These are phyloP conservation scores for Drosophila yakuba DNA, from an alignment of 1,140 invertebrate species.

Conservation along the genomic window DNA sequence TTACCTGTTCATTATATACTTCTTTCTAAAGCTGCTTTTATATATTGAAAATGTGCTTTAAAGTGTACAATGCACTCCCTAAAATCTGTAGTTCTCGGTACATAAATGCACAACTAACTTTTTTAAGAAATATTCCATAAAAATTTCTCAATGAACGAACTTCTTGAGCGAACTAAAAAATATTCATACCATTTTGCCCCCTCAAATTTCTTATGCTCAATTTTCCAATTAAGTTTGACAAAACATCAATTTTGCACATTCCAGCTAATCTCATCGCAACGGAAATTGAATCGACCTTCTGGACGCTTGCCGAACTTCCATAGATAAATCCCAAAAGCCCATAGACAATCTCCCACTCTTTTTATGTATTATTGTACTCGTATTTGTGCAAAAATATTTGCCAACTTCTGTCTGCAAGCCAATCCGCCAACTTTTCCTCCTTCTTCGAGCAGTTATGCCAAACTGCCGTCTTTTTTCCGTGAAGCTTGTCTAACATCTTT, in stretches of 20 bases:
- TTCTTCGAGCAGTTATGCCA: constrained; percentile 49
- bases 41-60: too few species aligned
- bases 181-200: background rate
- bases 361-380: constrained; percentile 2
- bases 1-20: background rate
- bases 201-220: constrained; percentile 22
- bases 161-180: constrained; percentile 1
- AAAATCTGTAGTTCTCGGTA: background rate
- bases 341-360: constrained; percentile 26
- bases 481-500: constrained; percentile 42
- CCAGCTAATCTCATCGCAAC: constrained; percentile 39
- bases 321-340: constrained; percentile 38
- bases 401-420: constrained; percentile 52
- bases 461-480: constrained; percentile 33
- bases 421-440: constrained; percentile 35
- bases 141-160: background rate
- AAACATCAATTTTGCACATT: constrained; percentile 49
- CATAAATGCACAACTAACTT: background rate
- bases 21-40: too few species aligned
- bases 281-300: constrained; percentile 46
- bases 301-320: background rate
- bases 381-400: constrained; percentile 52
- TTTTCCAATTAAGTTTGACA: constrained; percentile 48
- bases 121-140: background rate
- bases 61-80: too few species aligned